phyloP scores from a whole-genome alignment of 2,797 vertebrate genomes.

The Arctocebus calabarensis region DNA sequence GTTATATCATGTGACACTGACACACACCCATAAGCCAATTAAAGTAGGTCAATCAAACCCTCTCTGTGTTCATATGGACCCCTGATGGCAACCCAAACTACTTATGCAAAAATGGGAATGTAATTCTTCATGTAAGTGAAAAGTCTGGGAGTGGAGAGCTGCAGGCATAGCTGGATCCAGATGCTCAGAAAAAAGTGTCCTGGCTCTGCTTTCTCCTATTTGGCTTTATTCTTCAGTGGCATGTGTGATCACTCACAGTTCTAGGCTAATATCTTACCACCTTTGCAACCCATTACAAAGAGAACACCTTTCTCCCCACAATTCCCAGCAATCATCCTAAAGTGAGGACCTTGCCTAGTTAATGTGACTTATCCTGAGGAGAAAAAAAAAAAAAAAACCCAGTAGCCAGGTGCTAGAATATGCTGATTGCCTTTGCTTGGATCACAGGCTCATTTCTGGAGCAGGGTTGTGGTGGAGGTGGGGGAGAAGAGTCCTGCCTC shows the following conservation, averaged over 20 bases:
- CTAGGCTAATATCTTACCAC: neutral
- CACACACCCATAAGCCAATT: too few species aligned
- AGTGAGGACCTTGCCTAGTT: neutral
- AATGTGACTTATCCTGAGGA: too few species aligned
- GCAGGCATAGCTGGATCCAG: neutral
- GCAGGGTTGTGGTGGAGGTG: fast-evolving
- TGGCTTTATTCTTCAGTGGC: neutral
- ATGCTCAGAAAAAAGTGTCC: neutral
- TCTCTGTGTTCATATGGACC: neutral
- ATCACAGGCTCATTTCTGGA: neutral
- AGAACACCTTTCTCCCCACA: neutral
- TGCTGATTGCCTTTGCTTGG: neutral
- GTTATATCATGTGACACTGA: neutral
- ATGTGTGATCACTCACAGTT: neutral
- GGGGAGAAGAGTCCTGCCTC: neutral
- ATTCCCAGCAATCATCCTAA: neutral
- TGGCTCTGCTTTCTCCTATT: neutral
- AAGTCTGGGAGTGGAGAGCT: neutral
- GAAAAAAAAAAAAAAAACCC: too few species aligned
- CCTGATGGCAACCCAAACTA: neutral
- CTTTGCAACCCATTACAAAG: neutral
- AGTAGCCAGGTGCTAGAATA: neutral
- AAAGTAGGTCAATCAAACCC: fast-evolving
- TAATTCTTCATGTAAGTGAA: neutral
- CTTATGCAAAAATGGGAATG: neutral